Evolutionary conservation across 1,140 invertebrate genomes (phyloP), one percentile per base, ranked within the genome.

Genomic region (Saccostrea glomerata): DNA sequence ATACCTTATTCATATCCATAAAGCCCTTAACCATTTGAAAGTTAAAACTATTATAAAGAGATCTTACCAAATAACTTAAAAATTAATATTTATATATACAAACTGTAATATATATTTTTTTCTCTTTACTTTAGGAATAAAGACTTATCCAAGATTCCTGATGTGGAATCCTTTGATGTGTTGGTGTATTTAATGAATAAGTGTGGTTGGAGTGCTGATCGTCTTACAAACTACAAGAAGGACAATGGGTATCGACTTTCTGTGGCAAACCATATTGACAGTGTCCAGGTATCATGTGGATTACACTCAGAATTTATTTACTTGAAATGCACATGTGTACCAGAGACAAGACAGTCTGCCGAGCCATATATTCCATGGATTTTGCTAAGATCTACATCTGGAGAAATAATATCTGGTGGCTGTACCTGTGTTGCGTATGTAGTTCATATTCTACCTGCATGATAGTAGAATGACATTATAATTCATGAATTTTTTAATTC

Each of bases 371-470:
- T 36, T 9, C 47, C 83, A 54, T 88, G 87, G 87, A 25, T 88
- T 66, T 70, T 88, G 13, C 2, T 88, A n/a, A 55, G 70, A 4
- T 30, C 77, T 30, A 54, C 84, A 85, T 77, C 70, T 7, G 87
- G 87, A 47, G 58, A 55, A 47, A 60, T 88, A 23, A 20, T 25
- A n/a, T 87, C 86, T 20, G 86, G 86, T 56, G 86, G 86, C 13
- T 87, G 86, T 63, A 87, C 86, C n/a, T 87, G 86, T 87, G 77
- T 87, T 5, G 82, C 87, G 82, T 88, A 25, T 85, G 7, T n/a
- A 85, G 6, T 25, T 9, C 55, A 58, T 85, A 47, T 56, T 9
- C 55, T 30, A 15, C 23, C n/a, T 11, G 23, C 30, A 83, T 83
- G 30, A n/a, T 47, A 47, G 3, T 47, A 3, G 40, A 47, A 47